A percentile compares a stretch with the other conserved stretches of the same genome.
phyloP scores from a whole-genome alignment of 1,140 invertebrate genomes.

The Nylanderia fulva region DNA sequence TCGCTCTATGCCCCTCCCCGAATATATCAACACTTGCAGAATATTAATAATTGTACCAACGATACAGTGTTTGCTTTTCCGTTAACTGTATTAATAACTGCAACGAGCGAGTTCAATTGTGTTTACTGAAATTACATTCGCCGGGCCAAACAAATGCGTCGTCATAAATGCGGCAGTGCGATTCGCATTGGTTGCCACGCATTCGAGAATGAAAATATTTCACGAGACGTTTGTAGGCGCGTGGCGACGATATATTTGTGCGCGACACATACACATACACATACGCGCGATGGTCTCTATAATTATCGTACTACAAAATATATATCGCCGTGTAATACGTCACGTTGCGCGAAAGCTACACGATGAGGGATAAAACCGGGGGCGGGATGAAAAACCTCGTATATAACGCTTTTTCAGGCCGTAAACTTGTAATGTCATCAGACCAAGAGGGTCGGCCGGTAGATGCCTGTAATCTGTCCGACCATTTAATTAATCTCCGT shows the following conservation, averaged over 20 bases:
- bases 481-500: conserved; percentile 83
- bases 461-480: conserved; percentile 81
- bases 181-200: conserved; percentile 9
- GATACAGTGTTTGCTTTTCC: conserved; percentile 36
- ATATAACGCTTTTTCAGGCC: conserved; percentile 76
- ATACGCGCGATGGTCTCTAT: conserved; percentile 23
- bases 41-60: conserved; percentile 57
- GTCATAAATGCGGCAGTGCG: conserved; percentile 10
- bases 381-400: conserved; percentile 4
- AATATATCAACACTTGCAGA: conserved; percentile 43
- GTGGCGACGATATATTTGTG: conserved; percentile 11
- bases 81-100: conserved; percentile 49
- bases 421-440: conserved; percentile 82
- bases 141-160: conserved; percentile 44
- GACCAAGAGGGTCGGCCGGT: conserved; percentile 61
- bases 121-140: conserved; percentile 59
- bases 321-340: not conserved
- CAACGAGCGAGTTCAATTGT: conserved; percentile 52
- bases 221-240: conserved; percentile 9
- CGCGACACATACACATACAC: no score
- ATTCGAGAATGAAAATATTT: conserved; percentile 45
- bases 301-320: conserved; percentile 50
- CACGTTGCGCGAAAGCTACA: not conserved
- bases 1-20: no score
- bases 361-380: conserved; percentile 15